Base-by-base conservation (phyloP, 2,113 vertebrate species). In the Thymallus thymallus region DNA sequence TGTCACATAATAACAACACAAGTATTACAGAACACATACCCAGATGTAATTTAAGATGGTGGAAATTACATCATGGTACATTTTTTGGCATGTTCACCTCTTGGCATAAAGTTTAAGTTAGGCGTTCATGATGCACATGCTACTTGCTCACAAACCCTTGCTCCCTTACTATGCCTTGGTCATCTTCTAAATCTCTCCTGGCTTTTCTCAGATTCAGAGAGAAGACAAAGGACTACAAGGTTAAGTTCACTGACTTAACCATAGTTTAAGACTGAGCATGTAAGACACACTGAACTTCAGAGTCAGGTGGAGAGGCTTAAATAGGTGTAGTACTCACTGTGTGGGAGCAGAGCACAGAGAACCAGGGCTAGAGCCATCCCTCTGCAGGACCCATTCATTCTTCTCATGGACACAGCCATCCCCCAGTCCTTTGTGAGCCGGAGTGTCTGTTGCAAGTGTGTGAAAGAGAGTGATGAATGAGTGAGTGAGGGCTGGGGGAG, bases 301-400 rank as follows among this genome's bases (percentile, higher is more conserved):
- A 60, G 56, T n/a, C 56, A 60, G 18, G 7, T 16, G 18, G 56
- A 7, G 46, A n/a, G n/a, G 6, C 9, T 18, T 7, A 20, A 16
- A 48, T 58, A 20, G 6, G 6, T 46, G 66, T 46, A 61, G 63
- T 85, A 93, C 92, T 94, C 85, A 94, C 93, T 63, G 80, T 80
- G 81, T 63, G 92, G 81, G 22, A 92, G 62, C 1, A 91, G 76
- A 62, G 81, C 26, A 41, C 77, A 82, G 65, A 92, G 83, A 71
- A 88, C 6, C 78, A 92, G 82, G 73, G 73, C 71, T 65, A 78
- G 62, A 74, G 82, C 76, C 82, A 79, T 80, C 83, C 74, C 85
- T 67, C 85, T 86, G 76, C 84, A 86, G 69, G 82, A 74, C 69
- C 90, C 90, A 91, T 90, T 92, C 90, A 92, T 92, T 87, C 84